These are phyloP conservation scores for Caenorhabditis latens DNA, from an alignment of 1,140 invertebrate species.

Conservation along the genomic window DNA sequence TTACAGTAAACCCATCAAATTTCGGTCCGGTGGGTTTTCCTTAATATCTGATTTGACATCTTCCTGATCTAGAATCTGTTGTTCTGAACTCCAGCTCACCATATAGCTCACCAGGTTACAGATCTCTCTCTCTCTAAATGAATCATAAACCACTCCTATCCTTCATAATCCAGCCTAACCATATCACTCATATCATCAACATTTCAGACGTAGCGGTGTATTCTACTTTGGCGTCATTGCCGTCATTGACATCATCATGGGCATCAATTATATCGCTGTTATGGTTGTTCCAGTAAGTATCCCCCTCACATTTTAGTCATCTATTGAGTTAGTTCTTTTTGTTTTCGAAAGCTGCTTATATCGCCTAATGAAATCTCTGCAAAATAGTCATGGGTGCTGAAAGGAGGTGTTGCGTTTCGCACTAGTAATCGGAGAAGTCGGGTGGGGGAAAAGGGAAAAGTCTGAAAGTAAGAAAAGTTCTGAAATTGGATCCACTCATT, in stretches of 20 bases:
- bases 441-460: neutral
- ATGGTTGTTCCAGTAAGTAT: constrained; percentile 75
- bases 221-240: constrained; percentile 77
- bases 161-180: constrained; percentile 6
- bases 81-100: no score
- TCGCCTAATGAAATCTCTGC: constrained; percentile 18
- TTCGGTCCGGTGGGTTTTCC: no score
- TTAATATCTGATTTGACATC: no score
- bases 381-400: neutral
- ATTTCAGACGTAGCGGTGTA: constrained; percentile 69
- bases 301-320: neutral
- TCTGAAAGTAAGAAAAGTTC: neutral
- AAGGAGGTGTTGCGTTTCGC: constrained; percentile 23
- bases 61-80: no score
- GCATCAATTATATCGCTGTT: constrained; percentile 74
- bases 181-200: neutral
- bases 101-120: no score
- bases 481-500: constrained; percentile 26
- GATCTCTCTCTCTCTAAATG: neutral
- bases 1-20: no score
- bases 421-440: constrained; percentile 47
- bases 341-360: neutral
- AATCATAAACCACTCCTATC: neutral
- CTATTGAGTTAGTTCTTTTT: neutral
- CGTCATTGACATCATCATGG: constrained; percentile 73